Base-by-base conservation (phyloP, 2,888 invertebrate genomes). In the Drosophila diplacantha region DNA sequence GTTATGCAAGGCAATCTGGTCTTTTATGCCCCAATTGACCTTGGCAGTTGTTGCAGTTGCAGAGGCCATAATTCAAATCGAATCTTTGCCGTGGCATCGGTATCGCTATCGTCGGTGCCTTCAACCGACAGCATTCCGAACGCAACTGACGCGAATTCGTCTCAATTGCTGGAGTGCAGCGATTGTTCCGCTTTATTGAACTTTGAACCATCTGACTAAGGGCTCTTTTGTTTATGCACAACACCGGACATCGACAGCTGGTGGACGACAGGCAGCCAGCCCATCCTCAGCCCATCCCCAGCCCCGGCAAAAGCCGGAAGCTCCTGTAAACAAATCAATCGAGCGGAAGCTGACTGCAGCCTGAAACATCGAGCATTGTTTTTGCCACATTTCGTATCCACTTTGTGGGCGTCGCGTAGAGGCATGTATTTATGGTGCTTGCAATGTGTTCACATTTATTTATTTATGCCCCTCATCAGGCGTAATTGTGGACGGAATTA, bases 321-420 rank as follows among this genome's bases (percentile, higher is more conserved):
- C 78, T 72, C 72, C 72, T 67, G 69, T 80, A 80, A 80, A 80
- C 80, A 80, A 78, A 83, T 75, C 79, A 81, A 83, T 81, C 71
- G 63, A 72, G 67, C 78, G 78, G 83, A 78, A 80, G 78, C 69
- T 53, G 65, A 52, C 61, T 46, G 50, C 66, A 53, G 58, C 55
- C 51, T 53, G 60, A 60, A 54, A 54, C 64, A 52, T 46, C 44
- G 35, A 34, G 39, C 57, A 66, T 66, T 51, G 50, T 66, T 64
- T 66, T 64, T 38, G 18, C 49, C 54, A 47, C 41, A 61, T 51
- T 26, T 46, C 31, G 32, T 14, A 38, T 22, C 26, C 56, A 46
- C 22, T 44, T 35, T 24, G 39, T 66, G 52, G 57, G 66, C 51
- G 51, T 49, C 22, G 44, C 51, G 66, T 38, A 37, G 44, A 6